Percentiles rank a stretch among this genome's conserved stretches.
These are phyloP conservation scores for Griposia aprilina DNA, from an alignment of 2,888 invertebrate genomes.

Conservation along the genomic window DNA sequence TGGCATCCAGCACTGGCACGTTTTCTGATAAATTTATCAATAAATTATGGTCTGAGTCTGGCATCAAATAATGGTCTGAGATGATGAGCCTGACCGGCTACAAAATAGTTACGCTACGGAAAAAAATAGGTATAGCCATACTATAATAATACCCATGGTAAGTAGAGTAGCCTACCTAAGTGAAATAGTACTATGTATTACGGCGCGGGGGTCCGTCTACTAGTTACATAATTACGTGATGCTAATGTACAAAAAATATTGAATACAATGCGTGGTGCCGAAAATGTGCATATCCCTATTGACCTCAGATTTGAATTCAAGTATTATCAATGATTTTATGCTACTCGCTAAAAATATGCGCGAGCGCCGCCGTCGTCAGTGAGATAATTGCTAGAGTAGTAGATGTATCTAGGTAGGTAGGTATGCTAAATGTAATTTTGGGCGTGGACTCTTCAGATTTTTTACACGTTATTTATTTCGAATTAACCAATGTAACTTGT, in stretches of 20 bases:
- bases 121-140: not conserved
- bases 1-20: not conserved
- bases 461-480: not conserved
- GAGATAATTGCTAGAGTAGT: constrained; percentile 28
- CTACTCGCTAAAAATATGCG: constrained; percentile 57
- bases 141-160: not conserved
- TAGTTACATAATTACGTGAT: not conserved
- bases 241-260: not conserved
- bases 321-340: not conserved
- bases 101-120: not conserved
- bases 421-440: constrained; percentile 37
- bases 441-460: constrained; percentile 47
- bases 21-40: not conserved
- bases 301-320: constrained; percentile 27
- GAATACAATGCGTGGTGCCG: constrained; percentile 1
- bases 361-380: constrained; percentile 36
- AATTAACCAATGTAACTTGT: not conserved
- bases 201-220: not conserved
- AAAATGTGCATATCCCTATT: not conserved
- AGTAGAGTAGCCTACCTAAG: not conserved
- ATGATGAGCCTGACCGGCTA: not conserved
- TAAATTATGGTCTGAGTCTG: too few relatives aligned
- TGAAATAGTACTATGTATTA: not conserved
- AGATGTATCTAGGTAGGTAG: not conserved
- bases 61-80: constrained; percentile 6